phyloP scores from a whole-genome alignment of 1,140 invertebrate species.

The Cotesia glomerata region DNA sequence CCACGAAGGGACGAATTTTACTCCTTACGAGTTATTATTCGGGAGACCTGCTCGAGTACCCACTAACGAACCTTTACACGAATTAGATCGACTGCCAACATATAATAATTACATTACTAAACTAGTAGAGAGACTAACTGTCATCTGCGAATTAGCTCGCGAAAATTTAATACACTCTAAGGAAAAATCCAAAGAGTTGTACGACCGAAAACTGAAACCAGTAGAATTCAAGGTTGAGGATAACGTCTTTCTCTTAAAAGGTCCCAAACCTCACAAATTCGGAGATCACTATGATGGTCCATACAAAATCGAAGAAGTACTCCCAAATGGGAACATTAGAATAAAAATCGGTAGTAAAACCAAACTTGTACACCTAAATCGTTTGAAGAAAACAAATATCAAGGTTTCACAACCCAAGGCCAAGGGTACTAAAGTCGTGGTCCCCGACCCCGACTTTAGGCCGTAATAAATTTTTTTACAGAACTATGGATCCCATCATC shows the following conservation, averaged over 20 bases:
- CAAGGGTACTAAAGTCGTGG: too few relatives aligned
- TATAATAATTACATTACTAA: constrained; percentile 5
- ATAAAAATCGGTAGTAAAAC: neutral
- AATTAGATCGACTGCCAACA: neutral
- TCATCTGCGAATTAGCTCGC: neutral
- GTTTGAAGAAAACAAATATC: too few relatives aligned
- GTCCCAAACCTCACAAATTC: neutral
- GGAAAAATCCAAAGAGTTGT: neutral
- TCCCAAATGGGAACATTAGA: neutral
- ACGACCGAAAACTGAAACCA: constrained; percentile 3
- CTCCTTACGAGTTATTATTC: constrained; percentile 3
- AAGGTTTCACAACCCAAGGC: too few relatives aligned
- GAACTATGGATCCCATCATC: too few relatives aligned
- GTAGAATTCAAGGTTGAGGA: neutral
- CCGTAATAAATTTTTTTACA: too few relatives aligned
- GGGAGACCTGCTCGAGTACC: neutral
- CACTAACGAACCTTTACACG: neutral
- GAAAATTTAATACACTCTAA: constrained; percentile 15
- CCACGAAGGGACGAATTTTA: constrained; percentile 1
- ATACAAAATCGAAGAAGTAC: constrained; percentile 3
- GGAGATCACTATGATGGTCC: neutral
- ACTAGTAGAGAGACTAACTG: neutral
- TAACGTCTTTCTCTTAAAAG: too few relatives aligned
- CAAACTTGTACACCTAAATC: neutral
- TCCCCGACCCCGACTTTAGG: too few relatives aligned